Percentiles rank a stretch among this genome's conserved stretches.
Evolutionary conservation across 1,140 invertebrate genomes (phyloP).

Genomic region (Dendrolimus kikuchii): DNA sequence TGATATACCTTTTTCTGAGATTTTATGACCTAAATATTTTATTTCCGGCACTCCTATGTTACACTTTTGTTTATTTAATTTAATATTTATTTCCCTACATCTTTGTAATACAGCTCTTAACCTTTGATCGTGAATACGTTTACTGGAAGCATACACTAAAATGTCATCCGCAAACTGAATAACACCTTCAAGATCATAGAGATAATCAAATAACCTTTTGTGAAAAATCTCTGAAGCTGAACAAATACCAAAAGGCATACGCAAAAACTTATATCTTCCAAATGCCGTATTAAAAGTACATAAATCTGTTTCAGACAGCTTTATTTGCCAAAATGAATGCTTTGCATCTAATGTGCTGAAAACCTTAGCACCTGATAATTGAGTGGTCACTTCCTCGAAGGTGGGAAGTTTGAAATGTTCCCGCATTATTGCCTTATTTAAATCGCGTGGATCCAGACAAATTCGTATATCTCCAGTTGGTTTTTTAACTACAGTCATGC

Average conservation of each 20-base stretch:
- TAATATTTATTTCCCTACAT: slow-evolving; percentile 15
- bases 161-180: slow-evolving; percentile 15
- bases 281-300: slow-evolving; percentile 27
- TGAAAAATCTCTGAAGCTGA: slow-evolving; percentile 14
- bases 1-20: slow-evolving; percentile 11
- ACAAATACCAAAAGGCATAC: slow-evolving; percentile 17
- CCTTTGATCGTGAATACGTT: slow-evolving; percentile 9
- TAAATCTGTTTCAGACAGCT: slow-evolving; percentile 25
- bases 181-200: slow-evolving; percentile 17
- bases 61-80: slow-evolving; percentile 17
- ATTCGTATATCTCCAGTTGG: slow-evolving; percentile 30
- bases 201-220: slow-evolving; percentile 5
- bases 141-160: slow-evolving; percentile 8
- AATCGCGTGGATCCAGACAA: slow-evolving; percentile 67
- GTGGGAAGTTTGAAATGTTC: slow-evolving; percentile 54
- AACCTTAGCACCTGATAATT: slow-evolving; percentile 42
- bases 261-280: slow-evolving; percentile 22
- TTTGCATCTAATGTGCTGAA: slow-evolving; percentile 66
- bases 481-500: slow-evolving; percentile 20
- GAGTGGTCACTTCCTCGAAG: slow-evolving; percentile 50
- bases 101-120: slow-evolving; percentile 7
- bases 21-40: slow-evolving; percentile 15
- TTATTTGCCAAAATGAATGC: slow-evolving; percentile 39
- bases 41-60: slow-evolving; percentile 15
- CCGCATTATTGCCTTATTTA: slow-evolving; percentile 63